These are phyloP conservation scores for Polymixis lichenea DNA, from an alignment of 2,888 invertebrate genomes.

Conservation along the genomic window DNA sequence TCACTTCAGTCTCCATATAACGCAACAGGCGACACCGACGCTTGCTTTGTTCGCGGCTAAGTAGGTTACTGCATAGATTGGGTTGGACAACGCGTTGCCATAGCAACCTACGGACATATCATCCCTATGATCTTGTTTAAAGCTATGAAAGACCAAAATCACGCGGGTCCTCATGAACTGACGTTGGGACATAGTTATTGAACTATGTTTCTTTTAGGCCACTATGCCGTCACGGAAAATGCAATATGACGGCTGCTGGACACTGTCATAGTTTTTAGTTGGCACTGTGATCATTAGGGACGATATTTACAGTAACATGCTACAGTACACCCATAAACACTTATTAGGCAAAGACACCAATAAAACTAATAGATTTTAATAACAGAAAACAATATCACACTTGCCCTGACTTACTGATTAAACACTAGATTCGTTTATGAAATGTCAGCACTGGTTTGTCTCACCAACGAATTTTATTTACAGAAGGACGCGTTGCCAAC, in stretches of 20 bases:
- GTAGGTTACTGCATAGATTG: slow-evolving; percentile 20
- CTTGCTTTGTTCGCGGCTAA: slow-evolving; percentile 44
- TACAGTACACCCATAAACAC: slow-evolving; percentile 34
- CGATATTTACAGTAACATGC: slow-evolving; percentile 26
- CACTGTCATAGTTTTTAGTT: not conserved
- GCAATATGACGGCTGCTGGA: not conserved
- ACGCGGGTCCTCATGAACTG: too few species aligned
- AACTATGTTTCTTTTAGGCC: too few species aligned
- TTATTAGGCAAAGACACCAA: slow-evolving; percentile 36
- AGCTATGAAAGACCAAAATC: not conserved
- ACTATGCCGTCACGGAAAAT: not conserved
- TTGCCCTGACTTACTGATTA: slow-evolving; percentile 47
- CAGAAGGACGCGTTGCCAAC: slow-evolving; percentile 50
- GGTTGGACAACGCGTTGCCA: slow-evolving; percentile 37
- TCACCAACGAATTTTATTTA: slow-evolving; percentile 38
- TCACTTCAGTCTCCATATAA: slow-evolving; percentile 83
- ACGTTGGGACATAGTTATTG: not conserved
- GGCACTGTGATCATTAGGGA: slow-evolving; percentile 1
- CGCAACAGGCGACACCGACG: slow-evolving; percentile 60
- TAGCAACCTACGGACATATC: slow-evolving; percentile 21
- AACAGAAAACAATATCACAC: slow-evolving; percentile 60
- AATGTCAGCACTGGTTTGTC: slow-evolving; percentile 45
- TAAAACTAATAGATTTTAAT: slow-evolving; percentile 42
- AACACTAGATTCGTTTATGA: slow-evolving; percentile 43
- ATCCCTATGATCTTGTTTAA: slow-evolving; percentile 14